phyloP scores from a whole-genome alignment of 2,888 invertebrate species.

The Helleia helle region DNA sequence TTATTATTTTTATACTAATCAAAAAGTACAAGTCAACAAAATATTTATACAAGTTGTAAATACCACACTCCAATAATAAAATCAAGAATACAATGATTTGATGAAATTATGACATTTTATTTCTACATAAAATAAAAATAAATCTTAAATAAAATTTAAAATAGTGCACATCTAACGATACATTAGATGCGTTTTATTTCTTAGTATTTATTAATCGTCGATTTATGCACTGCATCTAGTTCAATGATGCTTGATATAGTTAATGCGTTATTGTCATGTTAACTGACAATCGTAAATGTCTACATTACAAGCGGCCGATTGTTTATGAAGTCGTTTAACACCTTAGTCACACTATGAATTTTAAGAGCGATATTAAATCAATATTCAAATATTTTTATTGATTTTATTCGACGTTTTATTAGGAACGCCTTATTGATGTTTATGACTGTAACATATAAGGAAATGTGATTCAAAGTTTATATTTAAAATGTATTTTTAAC shows the following conservation, averaged over 20 bases:
- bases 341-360: constrained; percentile 33
- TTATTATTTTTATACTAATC: not conserved
- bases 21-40: too few species aligned
- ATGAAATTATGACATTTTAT: too few species aligned
- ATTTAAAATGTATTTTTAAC: not conserved
- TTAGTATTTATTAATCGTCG: constrained; percentile 36
- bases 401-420: constrained; percentile 2
- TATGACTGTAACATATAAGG: not conserved
- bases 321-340: constrained; percentile 41
- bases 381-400: constrained; percentile 10
- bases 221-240: constrained; percentile 49
- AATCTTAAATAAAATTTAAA: too few species aligned
- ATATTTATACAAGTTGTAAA: too few species aligned
- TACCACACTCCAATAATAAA: too few species aligned
- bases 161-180: constrained; percentile 35
- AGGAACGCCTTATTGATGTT: not conserved
- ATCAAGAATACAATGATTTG: too few species aligned
- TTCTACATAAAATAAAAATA: too few species aligned
- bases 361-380: constrained; percentile 18
- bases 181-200: constrained; percentile 38
- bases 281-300: constrained; percentile 57
- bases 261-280: constrained; percentile 63
- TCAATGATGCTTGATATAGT: constrained; percentile 63
- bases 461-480: not conserved
- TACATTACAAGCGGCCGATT: constrained; percentile 54